Percentiles rank a stretch among this genome's conserved stretches.
Conservation (phyloP, 2,888 invertebrate genomes). For the Dinocampus coccinellae region DNA sequence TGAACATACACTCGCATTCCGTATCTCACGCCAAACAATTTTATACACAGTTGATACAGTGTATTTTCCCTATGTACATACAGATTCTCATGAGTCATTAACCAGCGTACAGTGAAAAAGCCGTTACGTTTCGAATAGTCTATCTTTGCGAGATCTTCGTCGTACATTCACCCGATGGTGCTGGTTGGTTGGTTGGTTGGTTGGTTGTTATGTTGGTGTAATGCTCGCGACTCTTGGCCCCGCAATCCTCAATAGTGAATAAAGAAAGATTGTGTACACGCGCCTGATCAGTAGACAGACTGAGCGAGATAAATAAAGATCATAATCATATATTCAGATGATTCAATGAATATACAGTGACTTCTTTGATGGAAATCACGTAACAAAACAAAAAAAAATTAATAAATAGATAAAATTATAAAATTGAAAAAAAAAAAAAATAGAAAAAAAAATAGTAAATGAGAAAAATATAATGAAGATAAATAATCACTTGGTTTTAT, state of each 20-base stretch:
- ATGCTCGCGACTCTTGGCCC: neutral
- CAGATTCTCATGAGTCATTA: conserved; percentile 33
- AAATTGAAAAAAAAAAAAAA: neutral
- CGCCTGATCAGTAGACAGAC: neutral
- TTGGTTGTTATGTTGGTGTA: conserved; percentile 4
- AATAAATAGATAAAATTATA: neutral
- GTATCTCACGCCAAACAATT: conserved; percentile 19
- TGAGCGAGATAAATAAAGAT: neutral
- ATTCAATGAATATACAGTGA: neutral
- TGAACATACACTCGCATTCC: conserved; percentile 30
- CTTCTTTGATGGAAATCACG: conserved; percentile 9
- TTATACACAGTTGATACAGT: conserved; percentile 8
- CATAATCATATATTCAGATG: conserved; percentile 4
- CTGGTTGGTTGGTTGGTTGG: conserved; percentile 7
- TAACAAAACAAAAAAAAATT: neutral
- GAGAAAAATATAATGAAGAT: too few relatives aligned
- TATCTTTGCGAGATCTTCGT: conserved; percentile 17
- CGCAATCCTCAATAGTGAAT: neutral
- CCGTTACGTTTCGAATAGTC: conserved; percentile 36
- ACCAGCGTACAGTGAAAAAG: conserved; percentile 31
- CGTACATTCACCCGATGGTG: conserved; percentile 33
- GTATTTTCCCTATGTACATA: conserved; percentile 2
- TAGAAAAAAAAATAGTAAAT: too few relatives aligned
- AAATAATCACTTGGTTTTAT: neutral
- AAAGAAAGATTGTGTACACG: conserved; percentile 21